A percentile compares a stretch with the other conserved stretches of the same genome.
Evolutionary conservation across 2,888 invertebrate species (phyloP).

Genomic region (Ceramica pisi): DNA sequence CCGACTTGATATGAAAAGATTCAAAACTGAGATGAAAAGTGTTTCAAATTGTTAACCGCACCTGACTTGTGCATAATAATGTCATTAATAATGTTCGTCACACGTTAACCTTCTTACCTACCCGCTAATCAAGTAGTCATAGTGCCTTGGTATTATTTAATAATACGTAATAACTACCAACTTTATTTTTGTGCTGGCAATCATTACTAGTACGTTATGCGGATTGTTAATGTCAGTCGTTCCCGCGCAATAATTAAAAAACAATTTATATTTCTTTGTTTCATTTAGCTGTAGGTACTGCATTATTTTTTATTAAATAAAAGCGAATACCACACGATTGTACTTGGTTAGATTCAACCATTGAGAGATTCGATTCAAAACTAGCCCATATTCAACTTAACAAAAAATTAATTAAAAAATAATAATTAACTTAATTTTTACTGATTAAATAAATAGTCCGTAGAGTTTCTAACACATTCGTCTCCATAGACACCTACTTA

Average conservation of each 20-base stretch:
- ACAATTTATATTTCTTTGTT: slow-evolving; percentile 17
- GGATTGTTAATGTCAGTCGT: slow-evolving; percentile 22
- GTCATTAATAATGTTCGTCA: not conserved
- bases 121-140: not conserved
- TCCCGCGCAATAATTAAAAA: slow-evolving; percentile 22
- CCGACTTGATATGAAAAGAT: not conserved
- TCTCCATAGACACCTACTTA: not conserved
- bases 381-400: not conserved
- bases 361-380: not conserved
- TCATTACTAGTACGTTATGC: slow-evolving; percentile 4
- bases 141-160: slow-evolving; percentile 2
- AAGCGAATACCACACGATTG: not conserved
- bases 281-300: not conserved
- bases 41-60: not conserved
- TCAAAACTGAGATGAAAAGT: not conserved
- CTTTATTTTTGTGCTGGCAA: slow-evolving; percentile 29
- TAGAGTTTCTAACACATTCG: not conserved
- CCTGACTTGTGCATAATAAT: not conserved
- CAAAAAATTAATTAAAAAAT: too few relatives aligned
- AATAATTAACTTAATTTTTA: too few relatives aligned
- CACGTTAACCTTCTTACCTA: not conserved
- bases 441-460: not conserved
- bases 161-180: slow-evolving; percentile 22
- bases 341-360: not conserved
- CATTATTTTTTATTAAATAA: not conserved